Evolutionary conservation across 2,797 vertebrate species (phyloP), one percentile per base, ranked within the genome.

Genomic region (Remorina albescens): DNA sequence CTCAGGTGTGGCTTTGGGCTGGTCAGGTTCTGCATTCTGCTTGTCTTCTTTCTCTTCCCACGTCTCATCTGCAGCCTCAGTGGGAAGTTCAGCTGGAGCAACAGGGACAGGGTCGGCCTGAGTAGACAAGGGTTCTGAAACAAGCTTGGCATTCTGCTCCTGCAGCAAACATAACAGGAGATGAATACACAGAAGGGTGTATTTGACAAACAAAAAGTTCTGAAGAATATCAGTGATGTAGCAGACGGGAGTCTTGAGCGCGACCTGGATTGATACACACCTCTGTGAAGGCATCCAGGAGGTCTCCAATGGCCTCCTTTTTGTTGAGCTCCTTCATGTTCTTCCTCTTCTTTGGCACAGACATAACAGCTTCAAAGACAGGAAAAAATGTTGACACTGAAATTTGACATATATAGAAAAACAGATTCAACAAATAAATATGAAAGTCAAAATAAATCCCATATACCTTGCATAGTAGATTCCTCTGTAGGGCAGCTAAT

Each of bases 11-110:
- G 73, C 42, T n/a, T 91, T 94, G 3, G 95, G 86, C 76, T 94
- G 91, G 50, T 95, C 95, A 54, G 96, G 95, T 84, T 97, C 96
- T 0, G 95, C 90, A 61, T 94, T 95, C 67, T 96, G 92, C 88
- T 98, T 99, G 87, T 99, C 98, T 76, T 99, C 98, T 74, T 97
- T 98, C 58, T 99, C 96, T 71, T 99, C 97, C 98, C 97, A 98
- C 0, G 96, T 97, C 91, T 99, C 98, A 8, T 99, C 97, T 0
- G 81, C 78, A 47, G 96, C 96, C 76, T 97, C 97, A 23, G 93
- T 81, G 0, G 94, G 81, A 21, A 85, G 86, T 13, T 90, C 80
- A 64, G 83, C 66, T 64, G 92, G 90, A 56, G 55, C 81, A 73
- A 73, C 72, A 69, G 65, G 89, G 74, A 92, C 91, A 2, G 86